Evolutionary conservation across 2,888 invertebrate genomes (phyloP).

Genomic region (Phytoseiulus persimilis): DNA sequence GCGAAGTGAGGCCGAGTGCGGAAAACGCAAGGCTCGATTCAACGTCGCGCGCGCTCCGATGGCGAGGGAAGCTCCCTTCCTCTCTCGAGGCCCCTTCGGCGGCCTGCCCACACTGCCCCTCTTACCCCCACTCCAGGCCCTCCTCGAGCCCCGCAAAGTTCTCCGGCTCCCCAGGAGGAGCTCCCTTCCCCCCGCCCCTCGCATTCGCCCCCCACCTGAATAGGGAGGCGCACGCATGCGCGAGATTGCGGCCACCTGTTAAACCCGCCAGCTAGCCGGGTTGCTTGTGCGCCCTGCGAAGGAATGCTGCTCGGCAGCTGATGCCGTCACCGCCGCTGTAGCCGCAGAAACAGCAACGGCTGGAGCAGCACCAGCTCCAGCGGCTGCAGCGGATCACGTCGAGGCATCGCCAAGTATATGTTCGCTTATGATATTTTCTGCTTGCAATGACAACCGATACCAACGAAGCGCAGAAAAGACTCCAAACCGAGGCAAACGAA

Average conservation of each 20-base stretch:
- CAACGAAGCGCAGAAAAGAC: not conserved
- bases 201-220: not conserved
- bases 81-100: not conserved
- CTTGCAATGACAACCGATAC: not conserved
- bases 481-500: not conserved
- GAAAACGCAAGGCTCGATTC: constrained; percentile 31
- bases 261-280: not conserved
- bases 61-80: constrained; percentile 7
- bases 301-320: not conserved
- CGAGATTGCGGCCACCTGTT: constrained; percentile 38
- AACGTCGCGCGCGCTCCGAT: constrained; percentile 11
- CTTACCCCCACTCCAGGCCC: not conserved
- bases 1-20: constrained; percentile 38
- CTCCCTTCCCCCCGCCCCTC: not conserved
- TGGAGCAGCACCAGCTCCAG: not conserved
- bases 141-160: not conserved
- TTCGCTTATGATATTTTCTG: not conserved
- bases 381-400: not conserved
- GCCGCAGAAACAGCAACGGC: not conserved
- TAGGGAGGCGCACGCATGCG: constrained; percentile 35
- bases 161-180: not conserved
- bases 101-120: not conserved
- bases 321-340: constrained; percentile 19
- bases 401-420: not conserved
- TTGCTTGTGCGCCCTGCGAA: not conserved